Evolutionary conservation across 2,113 vertebrate species (phyloP).

Genomic region (Daboia siamensis): DNA sequence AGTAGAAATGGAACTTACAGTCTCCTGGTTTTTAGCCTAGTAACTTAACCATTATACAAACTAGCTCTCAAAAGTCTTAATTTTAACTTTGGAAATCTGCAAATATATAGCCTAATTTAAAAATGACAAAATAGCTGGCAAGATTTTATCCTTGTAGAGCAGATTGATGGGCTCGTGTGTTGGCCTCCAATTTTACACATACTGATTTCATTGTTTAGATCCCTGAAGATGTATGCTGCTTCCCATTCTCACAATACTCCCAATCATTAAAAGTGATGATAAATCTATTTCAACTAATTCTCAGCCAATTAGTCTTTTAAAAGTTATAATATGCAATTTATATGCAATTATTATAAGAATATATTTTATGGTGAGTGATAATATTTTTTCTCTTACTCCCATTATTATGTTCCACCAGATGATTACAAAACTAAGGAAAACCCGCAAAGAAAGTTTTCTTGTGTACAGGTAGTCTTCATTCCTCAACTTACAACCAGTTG

Average conservation of each 20-base stretch:
- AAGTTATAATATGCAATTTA: neutral
- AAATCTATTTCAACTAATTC: neutral
- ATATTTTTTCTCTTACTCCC: neutral
- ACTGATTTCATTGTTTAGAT: neutral
- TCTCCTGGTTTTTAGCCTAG: neutral
- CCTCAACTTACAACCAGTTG: neutral
- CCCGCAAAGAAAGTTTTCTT: neutral
- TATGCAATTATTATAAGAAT: neutral
- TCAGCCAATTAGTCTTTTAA: neutral
- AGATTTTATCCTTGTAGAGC: neutral
- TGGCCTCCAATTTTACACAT: neutral
- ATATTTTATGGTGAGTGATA: neutral
- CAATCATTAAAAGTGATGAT: neutral
- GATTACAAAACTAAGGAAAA: neutral
- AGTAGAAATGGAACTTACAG: neutral
- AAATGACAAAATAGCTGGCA: neutral
- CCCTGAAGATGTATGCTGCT: neutral
- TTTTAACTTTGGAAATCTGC: neutral
- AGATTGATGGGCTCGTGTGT: neutral
- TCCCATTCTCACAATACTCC: neutral
- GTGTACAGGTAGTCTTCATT: neutral
- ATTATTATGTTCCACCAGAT: neutral
- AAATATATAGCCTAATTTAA: neutral
- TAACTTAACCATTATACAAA: neutral
- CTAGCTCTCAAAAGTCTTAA: neutral